A percentile compares a stretch with the other conserved stretches of the same genome.
Evolutionary conservation across 2,797 vertebrate species (phyloP).

Genomic region (Notoglanidium macrostoma): DNA sequence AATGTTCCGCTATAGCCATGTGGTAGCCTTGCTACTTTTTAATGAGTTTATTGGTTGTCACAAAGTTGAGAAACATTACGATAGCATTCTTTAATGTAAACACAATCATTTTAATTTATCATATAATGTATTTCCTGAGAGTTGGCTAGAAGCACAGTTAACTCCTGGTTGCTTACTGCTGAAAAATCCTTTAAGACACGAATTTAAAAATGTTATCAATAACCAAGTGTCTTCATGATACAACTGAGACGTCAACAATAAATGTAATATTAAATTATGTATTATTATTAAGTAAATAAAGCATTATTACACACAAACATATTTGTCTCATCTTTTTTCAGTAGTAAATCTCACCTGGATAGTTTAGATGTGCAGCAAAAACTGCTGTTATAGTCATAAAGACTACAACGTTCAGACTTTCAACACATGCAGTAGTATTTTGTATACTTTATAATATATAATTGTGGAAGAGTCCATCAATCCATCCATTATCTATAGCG

Average conservation of each 20-base stretch:
- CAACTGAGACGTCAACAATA: background rate
- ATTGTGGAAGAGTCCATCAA: too few species aligned
- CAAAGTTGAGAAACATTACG: background rate
- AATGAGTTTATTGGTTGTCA: background rate
- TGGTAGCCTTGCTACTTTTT: background rate
- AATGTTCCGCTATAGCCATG: background rate
- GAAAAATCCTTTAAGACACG: background rate
- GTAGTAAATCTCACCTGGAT: background rate
- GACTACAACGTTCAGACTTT: background rate
- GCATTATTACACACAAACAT: background rate
- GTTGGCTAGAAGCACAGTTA: background rate
- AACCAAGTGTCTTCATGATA: background rate
- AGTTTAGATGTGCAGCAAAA: too few species aligned
- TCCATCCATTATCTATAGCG: too few species aligned
- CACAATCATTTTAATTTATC: background rate
- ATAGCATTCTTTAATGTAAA: background rate
- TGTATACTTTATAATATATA: background rate
- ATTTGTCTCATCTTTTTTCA: background rate
- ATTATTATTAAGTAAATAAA: too few species aligned
- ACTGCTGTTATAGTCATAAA: conserved; percentile 3
- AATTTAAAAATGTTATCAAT: background rate
- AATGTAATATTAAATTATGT: background rate
- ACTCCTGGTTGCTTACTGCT: background rate
- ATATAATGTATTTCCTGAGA: background rate
- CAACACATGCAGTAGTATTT: too few species aligned